Base-by-base conservation (phyloP, 2,888 invertebrate species). In the Chrysomela aeneicollis region DNA sequence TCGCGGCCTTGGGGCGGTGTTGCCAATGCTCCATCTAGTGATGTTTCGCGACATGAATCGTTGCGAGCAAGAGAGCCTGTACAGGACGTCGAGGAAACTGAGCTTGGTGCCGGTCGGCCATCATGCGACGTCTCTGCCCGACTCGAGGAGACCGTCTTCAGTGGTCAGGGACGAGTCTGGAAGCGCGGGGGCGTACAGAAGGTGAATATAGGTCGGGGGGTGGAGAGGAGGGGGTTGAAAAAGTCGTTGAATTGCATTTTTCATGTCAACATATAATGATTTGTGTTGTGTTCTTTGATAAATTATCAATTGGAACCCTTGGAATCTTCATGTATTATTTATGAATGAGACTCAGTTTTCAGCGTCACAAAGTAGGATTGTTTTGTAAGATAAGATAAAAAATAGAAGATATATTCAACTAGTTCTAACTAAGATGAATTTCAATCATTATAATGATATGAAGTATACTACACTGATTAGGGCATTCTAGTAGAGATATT, bases 51-150 rank as follows among this genome's bases (percentile, higher is more conserved):
- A 83, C 76, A 88, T 88, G 88, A 88, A 88, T 83, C 85, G 88
- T 66, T 87, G 86, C 69, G 88, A 88, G 78, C 88, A 88, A 81
- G 88, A 88, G 77, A 86, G 84, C 74, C 81, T 88, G 73, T 88
- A 86, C 77, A 83, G 88, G 72, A 87, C 87, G 77, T 88, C 87
- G 72, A 85, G 88, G 71, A 87, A 87, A 77, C 82, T 88, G 66
- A 85, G 83, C 73, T 75, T 84, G 75, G 83, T 82, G 54, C 83
- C 83, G 17, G 37, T 69, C 47, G 60, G 67, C n/a, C n/a, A n/a
- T 30, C 69, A 69, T 49, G 49, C 67, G 47, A 68, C 71, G 58
- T 42, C 42, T 42, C 42, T 42, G 15, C 68, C 71, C 15, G 69
- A 71, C 47, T 71, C 67, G 30, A 61, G 69, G 50, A 62, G 68